Base-by-base conservation (phyloP, 2,888 invertebrate genomes). In the Agonopterix arenella region DNA sequence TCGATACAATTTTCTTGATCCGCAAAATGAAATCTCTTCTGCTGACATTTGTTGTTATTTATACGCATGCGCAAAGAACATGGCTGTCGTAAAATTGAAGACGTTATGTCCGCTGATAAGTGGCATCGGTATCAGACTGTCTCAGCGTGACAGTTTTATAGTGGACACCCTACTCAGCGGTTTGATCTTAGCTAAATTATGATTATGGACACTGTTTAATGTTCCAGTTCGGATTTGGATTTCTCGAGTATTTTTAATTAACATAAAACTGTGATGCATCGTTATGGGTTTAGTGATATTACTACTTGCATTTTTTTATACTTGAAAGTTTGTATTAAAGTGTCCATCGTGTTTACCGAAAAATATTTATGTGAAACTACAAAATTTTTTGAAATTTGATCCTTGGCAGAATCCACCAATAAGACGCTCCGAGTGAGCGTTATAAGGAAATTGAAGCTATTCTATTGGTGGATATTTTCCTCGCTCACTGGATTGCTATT, bases 1-100 rank as follows among this genome's bases (percentile, higher is more conserved):
- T 84, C 82, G 84, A 83, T 81, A 82, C 84, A 81, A 83, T 86
- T 84, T 82, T 77, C 83, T 80, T 84, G 86, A 88, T 88, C 84
- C 74, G 83, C 78, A 76, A 78, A 83, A 85, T 84, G 83, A 85
- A 86, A 84, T 83, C 79, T 74, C 71, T 70, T 66, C 62, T 70
- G 72, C 71, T 82, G 84, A 83, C 84, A 79, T 80, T 81, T 76
- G 75, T 79, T 78, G 68, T 66, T 83, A 84, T 85, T 86, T 88
- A 86, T 84, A 75, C 76, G 72, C 75, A 70, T 72, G 77, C 74
- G 76, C 71, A 65, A 70, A 69, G 65, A 60, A 74, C 74, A 72
- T 73, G 76, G 74, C 66, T 81, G 84, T 86, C 85, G 84, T 88
- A 86, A 88, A 84, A 68, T 84, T 83, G 84, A 84, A 70, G 84